These are phyloP conservation scores for Linyphia triangularis DNA, from an alignment of 2,888 invertebrate genomes.

Conservation along the genomic window DNA sequence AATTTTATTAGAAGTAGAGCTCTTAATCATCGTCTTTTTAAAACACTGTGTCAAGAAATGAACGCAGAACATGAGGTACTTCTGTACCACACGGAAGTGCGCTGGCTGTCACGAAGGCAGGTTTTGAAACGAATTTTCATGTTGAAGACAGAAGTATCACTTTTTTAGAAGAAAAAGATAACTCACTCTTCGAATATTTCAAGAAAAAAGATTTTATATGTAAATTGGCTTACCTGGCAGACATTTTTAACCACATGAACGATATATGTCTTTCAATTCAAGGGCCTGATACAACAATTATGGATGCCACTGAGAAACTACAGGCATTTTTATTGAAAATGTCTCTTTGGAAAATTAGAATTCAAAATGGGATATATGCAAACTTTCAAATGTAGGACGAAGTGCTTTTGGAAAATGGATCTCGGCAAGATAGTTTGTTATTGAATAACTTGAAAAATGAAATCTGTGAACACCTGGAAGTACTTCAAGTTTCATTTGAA, in stretches of 20 bases:
- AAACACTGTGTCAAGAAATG: conserved; percentile 60
- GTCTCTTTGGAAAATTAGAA: conserved; percentile 64
- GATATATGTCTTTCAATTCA: conserved; percentile 65
- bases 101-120: conserved; percentile 55
- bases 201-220: conserved; percentile 52
- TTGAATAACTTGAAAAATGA: conserved; percentile 51
- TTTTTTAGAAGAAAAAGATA: conserved; percentile 13
- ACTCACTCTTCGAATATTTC: conserved; percentile 60
- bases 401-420: conserved; percentile 52
- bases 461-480: background rate
- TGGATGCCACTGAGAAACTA: conserved; percentile 67
- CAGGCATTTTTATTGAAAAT: conserved; percentile 67
- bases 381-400: conserved; percentile 66
- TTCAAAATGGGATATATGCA: conserved; percentile 64
- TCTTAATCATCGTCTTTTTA: conserved; percentile 59
- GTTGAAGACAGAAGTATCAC: too few relatives aligned
- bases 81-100: conserved; percentile 53
- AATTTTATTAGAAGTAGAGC: conserved; percentile 58
- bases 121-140: conserved; percentile 55
- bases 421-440: conserved; percentile 48
- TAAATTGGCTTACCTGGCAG: conserved; percentile 61
- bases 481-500: too few relatives aligned
- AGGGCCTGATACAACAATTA: conserved; percentile 63
- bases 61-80: conserved; percentile 54
- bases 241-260: conserved; percentile 64